These are phyloP conservation scores for Argya squamiceps DNA, from an alignment of 2,797 vertebrate genomes.

Conservation along the genomic window DNA sequence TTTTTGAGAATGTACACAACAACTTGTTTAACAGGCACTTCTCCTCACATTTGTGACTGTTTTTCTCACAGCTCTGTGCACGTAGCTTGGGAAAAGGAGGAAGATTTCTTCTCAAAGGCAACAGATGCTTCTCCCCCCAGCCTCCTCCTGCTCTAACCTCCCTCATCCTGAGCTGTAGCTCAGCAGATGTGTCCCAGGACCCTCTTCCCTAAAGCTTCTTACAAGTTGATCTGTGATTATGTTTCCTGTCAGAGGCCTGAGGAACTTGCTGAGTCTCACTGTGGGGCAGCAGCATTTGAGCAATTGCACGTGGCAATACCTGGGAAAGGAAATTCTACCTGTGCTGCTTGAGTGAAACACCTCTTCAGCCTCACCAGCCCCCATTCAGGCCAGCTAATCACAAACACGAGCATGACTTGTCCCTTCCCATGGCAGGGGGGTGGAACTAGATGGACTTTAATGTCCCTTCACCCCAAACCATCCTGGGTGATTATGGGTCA, in stretches of 20 bases:
- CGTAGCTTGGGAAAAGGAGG: neutral
- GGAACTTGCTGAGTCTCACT: neutral
- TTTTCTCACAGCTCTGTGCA: constrained; percentile 11
- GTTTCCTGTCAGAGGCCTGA: neutral
- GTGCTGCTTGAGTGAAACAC: neutral
- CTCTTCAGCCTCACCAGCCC: neutral
- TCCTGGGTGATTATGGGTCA: neutral
- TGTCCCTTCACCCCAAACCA: neutral
- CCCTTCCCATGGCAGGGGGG: neutral
- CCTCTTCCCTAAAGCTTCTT: neutral
- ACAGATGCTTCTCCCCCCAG: constrained; percentile 6
- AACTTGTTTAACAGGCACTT: neutral
- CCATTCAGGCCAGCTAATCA: neutral
- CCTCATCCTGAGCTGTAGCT: neutral
- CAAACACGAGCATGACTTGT: neutral
- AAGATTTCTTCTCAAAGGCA: neutral
- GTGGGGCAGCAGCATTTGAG: neutral
- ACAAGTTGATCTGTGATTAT: neutral
- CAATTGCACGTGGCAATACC: neutral
- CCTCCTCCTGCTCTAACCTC: neutral
- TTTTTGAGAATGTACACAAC: neutral
- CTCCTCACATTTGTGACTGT: neutral
- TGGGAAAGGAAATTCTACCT: neutral
- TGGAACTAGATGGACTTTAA: neutral
- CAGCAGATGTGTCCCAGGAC: neutral